phyloP scores from a whole-genome alignment of 2,797 vertebrate species.

The Salarias fasciatus region DNA sequence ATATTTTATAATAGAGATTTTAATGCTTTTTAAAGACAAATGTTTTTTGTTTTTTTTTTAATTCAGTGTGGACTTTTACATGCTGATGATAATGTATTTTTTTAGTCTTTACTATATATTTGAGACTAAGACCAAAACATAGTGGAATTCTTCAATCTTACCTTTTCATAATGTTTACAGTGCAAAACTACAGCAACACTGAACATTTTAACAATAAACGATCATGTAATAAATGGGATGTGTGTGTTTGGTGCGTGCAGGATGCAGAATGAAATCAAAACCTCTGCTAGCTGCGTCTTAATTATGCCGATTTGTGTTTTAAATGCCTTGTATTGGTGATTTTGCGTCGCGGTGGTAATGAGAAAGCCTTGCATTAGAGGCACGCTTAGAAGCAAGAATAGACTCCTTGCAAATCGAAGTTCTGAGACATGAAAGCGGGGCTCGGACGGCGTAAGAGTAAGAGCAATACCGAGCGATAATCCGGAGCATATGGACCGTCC shows the following conservation, averaged over 20 bases:
- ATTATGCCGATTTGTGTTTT: background rate
- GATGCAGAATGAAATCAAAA: slow-evolving; percentile 49
- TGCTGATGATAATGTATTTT: slow-evolving; percentile 26
- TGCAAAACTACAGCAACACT: slow-evolving; percentile 33
- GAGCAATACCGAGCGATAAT: slow-evolving; percentile 20
- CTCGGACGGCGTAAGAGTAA: background rate
- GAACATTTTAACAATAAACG: slow-evolving; percentile 21
- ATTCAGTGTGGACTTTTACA: slow-evolving; percentile 33
- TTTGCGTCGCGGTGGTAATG: background rate
- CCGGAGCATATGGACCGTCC: slow-evolving; percentile 36
- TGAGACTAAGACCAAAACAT: background rate
- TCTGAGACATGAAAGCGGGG: slow-evolving; percentile 7
- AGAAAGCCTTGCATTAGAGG: background rate
- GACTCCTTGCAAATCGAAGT: slow-evolving; percentile 3
- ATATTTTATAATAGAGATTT: slow-evolving; percentile 58
- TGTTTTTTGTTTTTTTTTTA: slow-evolving; percentile 31
- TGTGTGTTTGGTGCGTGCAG: slow-evolving; percentile 14
- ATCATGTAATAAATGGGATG: slow-evolving; percentile 13
- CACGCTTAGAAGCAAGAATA: background rate
- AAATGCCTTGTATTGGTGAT: background rate
- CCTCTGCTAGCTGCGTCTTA: slow-evolving; percentile 13
- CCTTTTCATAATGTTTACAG: slow-evolving; percentile 50
- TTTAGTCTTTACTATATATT: slow-evolving; percentile 44
- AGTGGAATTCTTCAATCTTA: slow-evolving; percentile 11
- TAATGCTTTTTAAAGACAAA: slow-evolving; percentile 46